These are phyloP conservation scores for Bombus sylvicola DNA, from an alignment of 1,140 invertebrate species.

Conservation along the genomic window DNA sequence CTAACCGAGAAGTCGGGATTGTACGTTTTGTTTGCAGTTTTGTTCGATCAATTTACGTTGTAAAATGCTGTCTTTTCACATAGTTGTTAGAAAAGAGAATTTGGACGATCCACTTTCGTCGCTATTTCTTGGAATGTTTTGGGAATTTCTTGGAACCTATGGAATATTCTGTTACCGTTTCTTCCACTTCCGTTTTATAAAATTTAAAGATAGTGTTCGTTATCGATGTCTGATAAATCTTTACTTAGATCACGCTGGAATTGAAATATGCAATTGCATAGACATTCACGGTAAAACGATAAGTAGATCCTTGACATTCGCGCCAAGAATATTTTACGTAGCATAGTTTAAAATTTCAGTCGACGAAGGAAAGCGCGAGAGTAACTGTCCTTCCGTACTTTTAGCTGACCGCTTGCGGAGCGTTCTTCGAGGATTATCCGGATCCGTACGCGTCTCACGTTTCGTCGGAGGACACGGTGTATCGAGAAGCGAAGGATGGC, in stretches of 20 bases:
- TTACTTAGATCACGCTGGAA: too few relatives aligned
- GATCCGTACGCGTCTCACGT: slow-evolving; percentile 54
- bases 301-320: neutral
- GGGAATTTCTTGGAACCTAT: too few relatives aligned
- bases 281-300: too few relatives aligned
- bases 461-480: slow-evolving; percentile 50
- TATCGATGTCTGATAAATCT: neutral
- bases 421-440: slow-evolving; percentile 49
- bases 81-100: neutral
- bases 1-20: neutral
- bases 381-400: slow-evolving; percentile 44
- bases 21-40: neutral
- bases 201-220: neutral
- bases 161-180: neutral
- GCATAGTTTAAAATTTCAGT: slow-evolving; percentile 21
- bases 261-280: too few relatives aligned
- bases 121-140: too few relatives aligned
- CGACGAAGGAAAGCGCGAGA: slow-evolving; percentile 27
- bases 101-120: neutral
- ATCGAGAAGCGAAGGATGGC: slow-evolving; percentile 35
- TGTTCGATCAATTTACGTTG: neutral
- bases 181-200: neutral
- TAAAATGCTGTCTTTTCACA: neutral
- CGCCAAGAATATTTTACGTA: neutral
- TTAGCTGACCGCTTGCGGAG: slow-evolving; percentile 46